phyloP scores from a whole-genome alignment of 2,113 vertebrate genomes.

The Sciurus niger region DNA sequence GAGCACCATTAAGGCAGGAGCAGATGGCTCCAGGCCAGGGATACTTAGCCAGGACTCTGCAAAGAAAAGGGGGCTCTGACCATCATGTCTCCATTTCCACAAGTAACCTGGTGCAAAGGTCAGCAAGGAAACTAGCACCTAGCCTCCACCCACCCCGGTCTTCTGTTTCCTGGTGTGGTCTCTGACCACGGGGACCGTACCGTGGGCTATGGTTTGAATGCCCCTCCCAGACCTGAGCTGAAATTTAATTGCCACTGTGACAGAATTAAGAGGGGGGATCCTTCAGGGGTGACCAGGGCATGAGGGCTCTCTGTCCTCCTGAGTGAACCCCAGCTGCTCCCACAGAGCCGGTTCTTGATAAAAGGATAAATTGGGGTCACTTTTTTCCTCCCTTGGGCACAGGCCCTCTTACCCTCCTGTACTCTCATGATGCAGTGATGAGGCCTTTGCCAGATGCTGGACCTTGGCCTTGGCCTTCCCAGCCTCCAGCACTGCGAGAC shows the following conservation, averaged over 20 bases:
- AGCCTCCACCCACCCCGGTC: not conserved
- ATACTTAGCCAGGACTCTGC: not conserved
- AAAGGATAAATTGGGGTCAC: too few species aligned
- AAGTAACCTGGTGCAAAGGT: not conserved
- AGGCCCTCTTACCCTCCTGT: not conserved
- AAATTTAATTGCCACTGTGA: not conserved
- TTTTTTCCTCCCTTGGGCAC: not conserved
- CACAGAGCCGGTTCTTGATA: not conserved
- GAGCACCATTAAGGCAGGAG: accelerated
- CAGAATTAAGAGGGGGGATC: accelerated
- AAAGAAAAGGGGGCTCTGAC: accelerated
- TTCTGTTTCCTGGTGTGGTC: not conserved
- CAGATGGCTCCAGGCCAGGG: not conserved
- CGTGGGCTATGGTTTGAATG: accelerated
- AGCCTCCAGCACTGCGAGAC: not conserved
- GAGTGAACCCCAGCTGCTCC: not conserved
- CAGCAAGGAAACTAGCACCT: not conserved
- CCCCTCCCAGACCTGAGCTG: too few species aligned
- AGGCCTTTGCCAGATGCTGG: accelerated
- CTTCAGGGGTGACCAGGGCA: too few species aligned
- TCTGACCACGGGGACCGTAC: accelerated
- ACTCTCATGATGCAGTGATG: not conserved
- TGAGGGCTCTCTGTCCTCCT: too few species aligned
- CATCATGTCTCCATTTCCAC: accelerated
- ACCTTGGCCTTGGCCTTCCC: not conserved